Conservation (phyloP, 1,140 invertebrate genomes). For the Aethina tumida region DNA sequence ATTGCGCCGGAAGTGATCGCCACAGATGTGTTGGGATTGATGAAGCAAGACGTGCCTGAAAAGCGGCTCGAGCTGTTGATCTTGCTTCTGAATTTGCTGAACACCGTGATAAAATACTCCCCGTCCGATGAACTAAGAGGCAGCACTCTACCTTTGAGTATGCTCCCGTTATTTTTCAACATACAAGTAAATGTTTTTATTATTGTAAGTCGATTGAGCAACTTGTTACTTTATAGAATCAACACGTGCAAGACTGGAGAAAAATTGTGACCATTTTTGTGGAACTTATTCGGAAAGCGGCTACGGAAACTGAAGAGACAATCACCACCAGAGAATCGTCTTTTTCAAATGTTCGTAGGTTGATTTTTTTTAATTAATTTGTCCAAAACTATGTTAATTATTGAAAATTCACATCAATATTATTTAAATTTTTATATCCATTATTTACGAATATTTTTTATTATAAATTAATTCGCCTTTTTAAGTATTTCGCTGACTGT, state of each 20-base stretch:
- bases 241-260: slow-evolving; percentile 30
- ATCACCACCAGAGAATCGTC: no score
- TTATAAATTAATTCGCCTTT: no score
- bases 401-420: no score
- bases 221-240: slow-evolving; percentile 20
- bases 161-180: slow-evolving; percentile 40
- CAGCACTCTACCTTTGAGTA: slow-evolving; percentile 35
- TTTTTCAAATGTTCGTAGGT: no score
- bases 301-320: no score
- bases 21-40: slow-evolving; percentile 37
- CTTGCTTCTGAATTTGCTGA: slow-evolving; percentile 35
- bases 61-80: slow-evolving; percentile 35
- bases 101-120: slow-evolving; percentile 34
- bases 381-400: no score
- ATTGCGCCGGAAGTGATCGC: slow-evolving; percentile 36
- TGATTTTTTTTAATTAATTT: no score
- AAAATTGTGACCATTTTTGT: slow-evolving; percentile 30
- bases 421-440: no score
- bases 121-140: slow-evolving; percentile 38
- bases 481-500: no score
- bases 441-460: no score
- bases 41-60: slow-evolving; percentile 36
- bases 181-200: slow-evolving; percentile 30
- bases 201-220: slow-evolving; percentile 1
- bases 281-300: slow-evolving; percentile 30